Conservation (phyloP, 2,113 vertebrate species). For the Acanthisitta chloris region DNA sequence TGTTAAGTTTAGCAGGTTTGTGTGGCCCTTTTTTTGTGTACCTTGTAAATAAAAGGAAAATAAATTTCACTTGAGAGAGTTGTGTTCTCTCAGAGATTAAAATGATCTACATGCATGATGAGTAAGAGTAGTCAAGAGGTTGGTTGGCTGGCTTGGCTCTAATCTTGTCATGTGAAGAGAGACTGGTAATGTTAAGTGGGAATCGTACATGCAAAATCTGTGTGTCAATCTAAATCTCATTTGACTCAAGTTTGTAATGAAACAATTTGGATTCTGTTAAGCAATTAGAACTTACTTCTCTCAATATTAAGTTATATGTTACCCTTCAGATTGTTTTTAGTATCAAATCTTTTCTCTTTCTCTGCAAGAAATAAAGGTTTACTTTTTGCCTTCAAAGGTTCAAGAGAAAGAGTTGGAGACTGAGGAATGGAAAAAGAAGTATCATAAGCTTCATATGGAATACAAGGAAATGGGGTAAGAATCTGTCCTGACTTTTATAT, state of each 20-base stretch:
- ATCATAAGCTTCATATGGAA: slow-evolving; percentile 68
- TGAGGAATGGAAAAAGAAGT: slow-evolving; percentile 70
- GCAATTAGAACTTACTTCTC: not conserved
- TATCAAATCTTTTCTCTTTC: not conserved
- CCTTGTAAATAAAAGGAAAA: not conserved
- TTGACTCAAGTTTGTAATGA: not conserved
- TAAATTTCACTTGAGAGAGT: not conserved
- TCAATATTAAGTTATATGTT: not conserved
- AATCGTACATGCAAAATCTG: not conserved
- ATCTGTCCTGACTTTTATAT: not conserved
- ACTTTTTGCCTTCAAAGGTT: slow-evolving; percentile 65
- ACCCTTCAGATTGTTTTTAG: not conserved
- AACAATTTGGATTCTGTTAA: not conserved
- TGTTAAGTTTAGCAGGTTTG: not conserved
- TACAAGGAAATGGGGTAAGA: slow-evolving; percentile 86
- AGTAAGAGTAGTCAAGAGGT: not conserved
- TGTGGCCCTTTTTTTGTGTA: not conserved
- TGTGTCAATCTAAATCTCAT: not conserved
- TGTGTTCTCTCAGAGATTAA: not conserved
- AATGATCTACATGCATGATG: not conserved
- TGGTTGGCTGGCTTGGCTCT: not conserved
- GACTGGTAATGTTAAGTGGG: not conserved
- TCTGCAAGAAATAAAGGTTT: not conserved
- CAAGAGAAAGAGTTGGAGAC: slow-evolving; percentile 62
- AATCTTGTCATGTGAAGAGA: not conserved